A percentile compares a stretch with the other conserved stretches of the same genome.
Evolutionary conservation across 2,797 vertebrate species (phyloP).

Genomic region (Vultur gryphus): DNA sequence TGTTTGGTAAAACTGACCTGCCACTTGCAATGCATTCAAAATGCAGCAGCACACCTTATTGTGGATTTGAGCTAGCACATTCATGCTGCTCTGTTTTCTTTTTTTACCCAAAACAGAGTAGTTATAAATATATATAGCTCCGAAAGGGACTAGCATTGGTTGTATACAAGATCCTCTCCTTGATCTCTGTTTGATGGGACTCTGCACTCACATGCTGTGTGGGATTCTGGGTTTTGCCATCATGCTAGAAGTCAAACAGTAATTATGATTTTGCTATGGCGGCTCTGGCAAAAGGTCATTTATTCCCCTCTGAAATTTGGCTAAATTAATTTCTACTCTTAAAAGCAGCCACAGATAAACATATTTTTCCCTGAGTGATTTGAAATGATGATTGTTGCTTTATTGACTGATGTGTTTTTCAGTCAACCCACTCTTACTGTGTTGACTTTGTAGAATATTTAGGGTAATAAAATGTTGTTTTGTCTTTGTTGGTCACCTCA

Average conservation of each 20-base stretch:
- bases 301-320: neutral
- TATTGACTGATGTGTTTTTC: slow-evolving; percentile 16
- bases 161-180: neutral
- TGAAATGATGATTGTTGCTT: neutral
- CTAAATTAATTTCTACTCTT: slow-evolving; percentile 18
- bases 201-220: neutral
- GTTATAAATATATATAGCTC: neutral
- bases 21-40: neutral
- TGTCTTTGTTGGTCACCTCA: slow-evolving; percentile 1
- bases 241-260: neutral
- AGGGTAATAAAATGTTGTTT: neutral
- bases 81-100: neutral
- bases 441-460: neutral
- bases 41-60: neutral
- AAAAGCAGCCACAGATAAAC: slow-evolving; percentile 16
- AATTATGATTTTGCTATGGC: neutral
- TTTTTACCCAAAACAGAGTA: neutral
- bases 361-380: slow-evolving; percentile 1
- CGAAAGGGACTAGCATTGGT: neutral
- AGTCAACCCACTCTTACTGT: neutral
- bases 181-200: neutral
- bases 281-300: neutral
- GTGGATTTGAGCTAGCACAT: neutral
- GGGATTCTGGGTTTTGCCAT: neutral
- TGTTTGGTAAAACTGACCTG: neutral